phyloP scores from a whole-genome alignment of 2,113 vertebrate species.

The Fulmarus glacialis region DNA sequence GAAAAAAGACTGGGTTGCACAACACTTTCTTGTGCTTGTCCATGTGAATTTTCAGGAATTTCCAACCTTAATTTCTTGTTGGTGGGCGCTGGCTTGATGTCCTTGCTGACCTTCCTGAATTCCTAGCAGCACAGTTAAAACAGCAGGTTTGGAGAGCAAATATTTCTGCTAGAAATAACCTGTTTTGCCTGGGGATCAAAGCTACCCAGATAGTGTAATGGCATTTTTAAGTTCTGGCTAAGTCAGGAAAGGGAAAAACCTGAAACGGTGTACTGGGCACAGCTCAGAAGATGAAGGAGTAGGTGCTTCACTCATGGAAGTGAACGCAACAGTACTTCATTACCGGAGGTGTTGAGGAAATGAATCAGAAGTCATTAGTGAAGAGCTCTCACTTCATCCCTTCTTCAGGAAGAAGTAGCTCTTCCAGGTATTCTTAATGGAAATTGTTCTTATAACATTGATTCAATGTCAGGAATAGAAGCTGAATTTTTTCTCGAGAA shows the following conservation, averaged over 20 bases:
- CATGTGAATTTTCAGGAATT: neutral
- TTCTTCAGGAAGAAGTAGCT: neutral
- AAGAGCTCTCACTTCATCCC: conserved; percentile 13
- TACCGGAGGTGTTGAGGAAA: neutral
- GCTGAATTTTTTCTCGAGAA: neutral
- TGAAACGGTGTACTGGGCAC: rapidly evolving
- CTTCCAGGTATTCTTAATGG: neutral
- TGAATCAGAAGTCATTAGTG: neutral
- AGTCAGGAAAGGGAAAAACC: neutral
- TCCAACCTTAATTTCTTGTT: neutral
- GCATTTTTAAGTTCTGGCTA: neutral
- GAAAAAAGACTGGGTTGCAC: neutral
- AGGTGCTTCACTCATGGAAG: neutral
- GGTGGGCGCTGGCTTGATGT: neutral
- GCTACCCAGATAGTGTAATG: neutral
- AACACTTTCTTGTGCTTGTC: neutral
- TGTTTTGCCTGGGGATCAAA: neutral
- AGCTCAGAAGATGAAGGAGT: neutral
- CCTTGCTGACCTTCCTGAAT: neutral
- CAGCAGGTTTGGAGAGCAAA: neutral
- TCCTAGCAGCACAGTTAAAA: neutral
- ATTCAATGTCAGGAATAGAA: neutral
- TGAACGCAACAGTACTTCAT: neutral
- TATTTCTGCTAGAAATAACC: neutral
- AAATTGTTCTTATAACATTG: neutral